A percentile compares a stretch with the other conserved stretches of the same genome.
Evolutionary conservation across 1,140 invertebrate species (phyloP).

Genomic region (Hyposmocoma kahamanoa): DNA sequence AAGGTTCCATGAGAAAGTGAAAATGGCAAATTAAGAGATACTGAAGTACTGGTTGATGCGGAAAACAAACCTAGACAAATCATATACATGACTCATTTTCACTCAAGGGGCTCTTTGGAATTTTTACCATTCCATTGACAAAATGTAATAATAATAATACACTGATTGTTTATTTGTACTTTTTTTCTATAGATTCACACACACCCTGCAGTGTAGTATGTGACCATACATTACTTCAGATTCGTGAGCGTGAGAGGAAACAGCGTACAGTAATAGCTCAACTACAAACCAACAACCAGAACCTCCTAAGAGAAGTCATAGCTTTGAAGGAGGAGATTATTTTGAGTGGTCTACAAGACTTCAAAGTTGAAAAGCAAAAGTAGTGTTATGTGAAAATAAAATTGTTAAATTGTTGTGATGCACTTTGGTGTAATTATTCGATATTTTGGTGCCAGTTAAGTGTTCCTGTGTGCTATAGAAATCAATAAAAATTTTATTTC

Average conservation of each 20-base stretch:
- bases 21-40: no score
- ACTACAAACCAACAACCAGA: conserved; percentile 48
- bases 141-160: not conserved
- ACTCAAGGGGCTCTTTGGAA: no score
- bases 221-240: conserved; percentile 33
- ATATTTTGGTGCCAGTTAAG: no score
- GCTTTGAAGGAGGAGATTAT: conserved; percentile 54
- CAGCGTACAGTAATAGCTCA: conserved; percentile 42
- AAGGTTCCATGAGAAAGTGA: no score
- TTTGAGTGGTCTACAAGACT: conserved; percentile 27
- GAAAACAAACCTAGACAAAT: no score
- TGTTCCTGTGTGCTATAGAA: no score
- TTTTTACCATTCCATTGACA: not conserved
- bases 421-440: no score
- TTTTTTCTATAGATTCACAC: conserved; percentile 26
- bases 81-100: no score
- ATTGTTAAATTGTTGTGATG: no score
- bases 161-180: conserved; percentile 5
- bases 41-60: not conserved
- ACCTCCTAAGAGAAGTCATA: conserved; percentile 48
- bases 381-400: no score
- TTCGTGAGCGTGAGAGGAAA: conserved; percentile 45
- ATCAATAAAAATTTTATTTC: no score
- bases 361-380: no score
- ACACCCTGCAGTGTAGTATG: conserved; percentile 41